Evolutionary conservation across 2,888 invertebrate genomes (phyloP).

Genomic region (Drosophila pseudotalamancana): DNA sequence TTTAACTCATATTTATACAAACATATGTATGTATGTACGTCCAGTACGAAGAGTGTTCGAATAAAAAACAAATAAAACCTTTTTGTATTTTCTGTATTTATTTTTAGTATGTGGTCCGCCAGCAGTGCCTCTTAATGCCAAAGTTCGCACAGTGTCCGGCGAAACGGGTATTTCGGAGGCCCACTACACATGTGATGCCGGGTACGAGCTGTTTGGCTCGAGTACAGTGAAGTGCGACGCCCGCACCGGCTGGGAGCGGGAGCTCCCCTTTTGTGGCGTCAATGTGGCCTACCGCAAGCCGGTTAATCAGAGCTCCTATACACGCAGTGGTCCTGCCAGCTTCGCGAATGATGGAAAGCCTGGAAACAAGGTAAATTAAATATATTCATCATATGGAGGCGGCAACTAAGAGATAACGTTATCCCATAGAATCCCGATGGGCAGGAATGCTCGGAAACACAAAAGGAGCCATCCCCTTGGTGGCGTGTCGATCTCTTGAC

Average conservation of each 20-base stretch:
- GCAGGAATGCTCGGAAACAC: slow-evolving; percentile 94
- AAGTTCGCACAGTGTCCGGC: slow-evolving; percentile 85
- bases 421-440: slow-evolving; percentile 91
- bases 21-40: background rate
- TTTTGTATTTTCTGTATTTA: background rate
- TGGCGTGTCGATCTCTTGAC: slow-evolving; percentile 95
- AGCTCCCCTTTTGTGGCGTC: slow-evolving; percentile 94
- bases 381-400: background rate
- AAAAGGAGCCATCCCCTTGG: slow-evolving; percentile 95
- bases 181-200: slow-evolving; percentile 93
- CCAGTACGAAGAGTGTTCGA: background rate
- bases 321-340: slow-evolving; percentile 91
- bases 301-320: slow-evolving; percentile 95
- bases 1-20: background rate
- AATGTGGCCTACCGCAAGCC: slow-evolving; percentile 94
- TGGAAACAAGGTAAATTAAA: slow-evolving; percentile 86
- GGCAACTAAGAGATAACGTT: too few species aligned
- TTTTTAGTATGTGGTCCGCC: slow-evolving; percentile 90
- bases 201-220: slow-evolving; percentile 94
- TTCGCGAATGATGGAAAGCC: slow-evolving; percentile 95
- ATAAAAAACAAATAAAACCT: background rate
- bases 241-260: slow-evolving; percentile 91
- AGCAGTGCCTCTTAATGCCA: slow-evolving; percentile 93
- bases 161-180: slow-evolving; percentile 86
- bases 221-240: slow-evolving; percentile 89